A percentile compares a stretch with the other conserved stretches of the same genome.
These are phyloP conservation scores for Sebastes minor DNA, from an alignment of 2,797 vertebrate species.

Conservation along the genomic window DNA sequence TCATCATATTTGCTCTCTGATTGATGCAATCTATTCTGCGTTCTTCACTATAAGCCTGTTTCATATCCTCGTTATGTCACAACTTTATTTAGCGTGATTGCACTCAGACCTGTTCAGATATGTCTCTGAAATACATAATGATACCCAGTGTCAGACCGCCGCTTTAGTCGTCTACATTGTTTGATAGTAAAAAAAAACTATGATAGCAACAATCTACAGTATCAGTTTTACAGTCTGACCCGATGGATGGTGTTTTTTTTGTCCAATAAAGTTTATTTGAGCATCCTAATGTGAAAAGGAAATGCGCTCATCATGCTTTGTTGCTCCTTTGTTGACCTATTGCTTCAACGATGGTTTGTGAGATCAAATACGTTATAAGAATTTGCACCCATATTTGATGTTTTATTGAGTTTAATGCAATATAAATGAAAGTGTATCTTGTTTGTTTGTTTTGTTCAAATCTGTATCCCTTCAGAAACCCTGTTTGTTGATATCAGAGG, in stretches of 20 bases:
- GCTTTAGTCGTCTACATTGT: neutral
- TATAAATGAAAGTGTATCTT: neutral
- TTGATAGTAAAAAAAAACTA: neutral
- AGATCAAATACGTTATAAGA: neutral
- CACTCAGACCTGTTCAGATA: neutral
- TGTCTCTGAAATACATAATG: neutral
- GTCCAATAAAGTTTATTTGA: neutral
- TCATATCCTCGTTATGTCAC: neutral
- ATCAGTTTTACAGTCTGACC: neutral
- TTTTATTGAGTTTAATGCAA: slow-evolving; percentile 7
- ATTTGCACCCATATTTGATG: neutral
- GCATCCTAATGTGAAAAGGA: slow-evolving; percentile 16
- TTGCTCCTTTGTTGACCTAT: neutral
- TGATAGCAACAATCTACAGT: too few species aligned
- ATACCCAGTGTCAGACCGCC: neutral
- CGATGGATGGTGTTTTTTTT: neutral
- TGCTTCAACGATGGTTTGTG: neutral
- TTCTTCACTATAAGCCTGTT: neutral
- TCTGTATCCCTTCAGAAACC: neutral
- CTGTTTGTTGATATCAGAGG: slow-evolving; percentile 10
- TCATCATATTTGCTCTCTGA: neutral
- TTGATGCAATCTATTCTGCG: neutral
- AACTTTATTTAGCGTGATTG: neutral
- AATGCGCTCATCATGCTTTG: neutral
- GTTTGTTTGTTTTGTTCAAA: neutral